Evolutionary conservation across 2,113 vertebrate genomes (phyloP).

Genomic region (Clarias gariepinus): DNA sequence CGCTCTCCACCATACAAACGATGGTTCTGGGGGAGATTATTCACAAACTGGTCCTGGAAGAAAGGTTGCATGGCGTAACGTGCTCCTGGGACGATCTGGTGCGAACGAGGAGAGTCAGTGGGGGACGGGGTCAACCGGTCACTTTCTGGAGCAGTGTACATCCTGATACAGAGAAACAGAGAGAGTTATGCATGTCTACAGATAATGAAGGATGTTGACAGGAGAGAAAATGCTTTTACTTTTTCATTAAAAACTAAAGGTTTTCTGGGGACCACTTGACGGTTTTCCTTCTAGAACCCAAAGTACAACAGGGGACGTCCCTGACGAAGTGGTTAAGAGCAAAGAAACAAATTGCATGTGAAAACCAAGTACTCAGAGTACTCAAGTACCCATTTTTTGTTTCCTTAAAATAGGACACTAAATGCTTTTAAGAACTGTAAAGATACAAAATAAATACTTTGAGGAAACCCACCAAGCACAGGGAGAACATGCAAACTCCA

Average conservation of each 20-base stretch:
- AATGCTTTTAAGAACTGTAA: too few species aligned
- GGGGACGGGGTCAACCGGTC: constrained; percentile 98
- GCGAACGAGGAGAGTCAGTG: constrained; percentile 97
- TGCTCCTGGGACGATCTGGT: constrained; percentile 96
- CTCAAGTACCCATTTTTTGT: too few species aligned
- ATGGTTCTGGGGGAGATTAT: constrained; percentile 93
- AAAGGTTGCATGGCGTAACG: constrained; percentile 95
- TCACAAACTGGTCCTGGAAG: constrained; percentile 99
- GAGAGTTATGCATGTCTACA: not conserved
- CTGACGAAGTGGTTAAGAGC: not conserved
- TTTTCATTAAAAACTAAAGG: too few species aligned
- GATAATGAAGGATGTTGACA: not conserved
- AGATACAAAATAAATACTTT: too few species aligned
- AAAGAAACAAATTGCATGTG: not conserved
- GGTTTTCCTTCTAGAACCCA: not conserved
- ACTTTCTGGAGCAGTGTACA: constrained; percentile 98
- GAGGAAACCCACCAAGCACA: too few species aligned
- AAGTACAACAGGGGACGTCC: not conserved
- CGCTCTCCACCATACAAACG: constrained; percentile 93
- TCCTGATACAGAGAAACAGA: constrained; percentile 76
- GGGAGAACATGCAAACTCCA: too few species aligned
- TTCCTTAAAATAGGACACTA: too few species aligned
- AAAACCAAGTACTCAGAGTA: not conserved
- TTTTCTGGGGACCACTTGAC: too few species aligned
- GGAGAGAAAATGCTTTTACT: not conserved